Evolutionary conservation across 2,113 vertebrate genomes (phyloP).

Genomic region (Sigmodon hispidus): DNA sequence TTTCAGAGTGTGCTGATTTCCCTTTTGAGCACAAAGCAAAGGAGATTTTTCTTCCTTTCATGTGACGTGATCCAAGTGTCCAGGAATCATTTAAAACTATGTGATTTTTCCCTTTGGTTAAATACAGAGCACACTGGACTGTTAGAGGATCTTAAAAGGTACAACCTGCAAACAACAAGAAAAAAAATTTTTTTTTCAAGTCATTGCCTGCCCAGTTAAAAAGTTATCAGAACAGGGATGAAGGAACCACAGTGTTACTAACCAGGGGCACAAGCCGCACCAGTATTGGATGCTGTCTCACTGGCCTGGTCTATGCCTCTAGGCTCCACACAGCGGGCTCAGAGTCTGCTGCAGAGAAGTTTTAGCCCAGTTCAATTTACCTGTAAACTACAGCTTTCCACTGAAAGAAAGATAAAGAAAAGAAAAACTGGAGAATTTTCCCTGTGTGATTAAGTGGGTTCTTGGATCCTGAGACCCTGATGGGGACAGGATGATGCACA

Average conservation of each 20-base stretch:
- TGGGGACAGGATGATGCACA: fast-evolving
- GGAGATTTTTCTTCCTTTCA: constrained; percentile 12
- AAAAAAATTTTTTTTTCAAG: not conserved
- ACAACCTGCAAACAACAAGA: not conserved
- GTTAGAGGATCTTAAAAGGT: not conserved
- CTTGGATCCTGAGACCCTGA: not conserved
- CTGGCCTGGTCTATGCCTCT: fast-evolving
- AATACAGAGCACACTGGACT: not conserved
- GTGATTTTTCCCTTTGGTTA: constrained; percentile 65
- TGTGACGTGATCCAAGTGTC: constrained; percentile 15
- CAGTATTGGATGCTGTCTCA: no score
- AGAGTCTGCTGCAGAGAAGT: not conserved
- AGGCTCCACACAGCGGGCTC: fast-evolving
- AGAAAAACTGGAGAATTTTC: not conserved
- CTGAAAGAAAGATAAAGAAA: not conserved
- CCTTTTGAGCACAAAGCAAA: constrained; percentile 41
- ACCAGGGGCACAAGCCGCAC: fast-evolving
- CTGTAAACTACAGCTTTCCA: not conserved
- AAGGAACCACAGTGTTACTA: not conserved
- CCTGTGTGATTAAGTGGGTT: not conserved
- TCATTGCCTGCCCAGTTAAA: not conserved
- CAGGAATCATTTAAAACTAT: not conserved
- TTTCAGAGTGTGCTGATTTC: constrained; percentile 53
- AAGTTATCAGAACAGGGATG: fast-evolving
- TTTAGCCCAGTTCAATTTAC: not conserved